Evolutionary conservation across 2,888 invertebrate genomes (phyloP).

Genomic region (Cyrtodaria siliqua): DNA sequence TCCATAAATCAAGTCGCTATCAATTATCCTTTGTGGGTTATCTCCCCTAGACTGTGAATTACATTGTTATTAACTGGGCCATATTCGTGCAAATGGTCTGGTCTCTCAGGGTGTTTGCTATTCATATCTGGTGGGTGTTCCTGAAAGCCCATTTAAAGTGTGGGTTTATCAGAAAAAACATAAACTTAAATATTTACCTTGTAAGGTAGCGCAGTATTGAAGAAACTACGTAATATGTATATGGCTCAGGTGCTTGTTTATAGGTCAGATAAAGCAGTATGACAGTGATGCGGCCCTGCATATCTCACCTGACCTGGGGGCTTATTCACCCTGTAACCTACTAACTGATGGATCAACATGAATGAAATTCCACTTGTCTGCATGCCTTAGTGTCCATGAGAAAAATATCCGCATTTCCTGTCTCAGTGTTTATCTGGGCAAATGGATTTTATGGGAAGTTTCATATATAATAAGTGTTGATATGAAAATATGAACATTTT

Average conservation of each 20-base stretch:
- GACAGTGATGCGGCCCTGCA: background rate
- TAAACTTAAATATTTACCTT: conserved; percentile 4
- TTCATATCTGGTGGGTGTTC: conserved; percentile 1
- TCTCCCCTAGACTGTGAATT: too few relatives aligned
- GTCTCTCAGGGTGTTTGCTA: background rate
- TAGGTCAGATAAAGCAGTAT: background rate
- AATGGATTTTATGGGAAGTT: too few relatives aligned
- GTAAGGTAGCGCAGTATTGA: too few relatives aligned
- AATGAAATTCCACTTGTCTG: conserved; percentile 55
- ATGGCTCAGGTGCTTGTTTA: too few relatives aligned
- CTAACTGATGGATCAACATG: conserved; percentile 23
- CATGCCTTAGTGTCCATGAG: conserved; percentile 56
- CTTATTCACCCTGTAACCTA: conserved; percentile 20
- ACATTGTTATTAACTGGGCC: too few relatives aligned
- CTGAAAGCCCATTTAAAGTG: background rate
- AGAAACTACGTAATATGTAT: too few relatives aligned
- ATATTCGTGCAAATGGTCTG: background rate
- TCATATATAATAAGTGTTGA: too few relatives aligned
- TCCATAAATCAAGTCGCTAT: too few relatives aligned
- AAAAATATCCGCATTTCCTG: conserved; percentile 18
- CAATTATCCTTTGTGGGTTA: too few relatives aligned
- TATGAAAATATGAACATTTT: too few relatives aligned
- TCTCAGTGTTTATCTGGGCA: too few relatives aligned
- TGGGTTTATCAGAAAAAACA: conserved; percentile 9
- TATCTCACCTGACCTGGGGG: background rate